These are phyloP conservation scores for Calliopsis andreniformis DNA, from an alignment of 1,140 invertebrate species.

Conservation along the genomic window DNA sequence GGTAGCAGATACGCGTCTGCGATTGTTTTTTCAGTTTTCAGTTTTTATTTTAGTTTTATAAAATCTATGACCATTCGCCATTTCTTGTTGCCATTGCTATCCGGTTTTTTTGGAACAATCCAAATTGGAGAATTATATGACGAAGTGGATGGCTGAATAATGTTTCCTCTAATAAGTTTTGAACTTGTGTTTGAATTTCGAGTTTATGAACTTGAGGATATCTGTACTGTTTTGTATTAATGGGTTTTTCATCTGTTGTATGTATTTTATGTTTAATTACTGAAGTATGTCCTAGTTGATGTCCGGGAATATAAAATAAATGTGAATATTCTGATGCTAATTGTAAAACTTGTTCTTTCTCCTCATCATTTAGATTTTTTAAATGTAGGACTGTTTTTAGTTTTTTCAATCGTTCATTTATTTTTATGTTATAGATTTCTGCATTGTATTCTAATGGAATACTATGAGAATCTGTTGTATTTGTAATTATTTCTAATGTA, in stretches of 20 bases:
- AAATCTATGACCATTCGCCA: slow-evolving; percentile 5
- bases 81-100: not conserved
- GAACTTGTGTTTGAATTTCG: not conserved
- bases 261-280: too few relatives aligned
- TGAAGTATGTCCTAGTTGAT: too few relatives aligned
- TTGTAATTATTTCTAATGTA: too few relatives aligned
- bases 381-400: too few relatives aligned
- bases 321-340: too few relatives aligned
- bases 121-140: slow-evolving; percentile 5
- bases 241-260: not conserved
- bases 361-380: too few relatives aligned
- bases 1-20: not conserved
- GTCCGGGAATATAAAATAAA: too few relatives aligned
- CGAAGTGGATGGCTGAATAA: not conserved
- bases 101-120: slow-evolving; percentile 6
- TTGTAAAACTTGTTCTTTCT: too few relatives aligned
- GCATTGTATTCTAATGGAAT: too few relatives aligned
- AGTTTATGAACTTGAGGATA: not conserved
- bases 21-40: not conserved
- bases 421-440: too few relatives aligned
- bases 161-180: not conserved
- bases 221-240: not conserved
- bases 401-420: too few relatives aligned
- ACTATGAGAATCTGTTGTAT: too few relatives aligned
- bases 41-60: not conserved